Percentiles rank a stretch among this genome's conserved stretches.
Evolutionary conservation across 2,888 invertebrate species (phyloP).

Genomic region (Apeira syringaria): DNA sequence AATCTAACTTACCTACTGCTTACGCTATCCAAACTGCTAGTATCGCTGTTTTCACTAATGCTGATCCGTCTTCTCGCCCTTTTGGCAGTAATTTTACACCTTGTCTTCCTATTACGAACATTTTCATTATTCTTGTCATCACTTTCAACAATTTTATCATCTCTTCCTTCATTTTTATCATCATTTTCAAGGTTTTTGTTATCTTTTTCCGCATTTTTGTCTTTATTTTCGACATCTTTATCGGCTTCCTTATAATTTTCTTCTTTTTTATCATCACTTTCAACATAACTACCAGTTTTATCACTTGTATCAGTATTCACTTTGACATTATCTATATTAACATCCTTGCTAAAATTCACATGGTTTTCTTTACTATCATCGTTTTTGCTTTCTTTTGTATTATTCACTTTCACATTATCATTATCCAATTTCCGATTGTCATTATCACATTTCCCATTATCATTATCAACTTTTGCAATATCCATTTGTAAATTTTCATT

Average conservation of each 20-base stretch:
- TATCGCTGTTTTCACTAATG: slow-evolving; percentile 15
- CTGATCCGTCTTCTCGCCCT: neutral
- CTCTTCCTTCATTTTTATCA: neutral
- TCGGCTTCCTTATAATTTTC: slow-evolving; percentile 6
- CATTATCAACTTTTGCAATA: slow-evolving; percentile 1
- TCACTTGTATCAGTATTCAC: neutral
- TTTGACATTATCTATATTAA: neutral
- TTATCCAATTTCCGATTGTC: slow-evolving; percentile 1
- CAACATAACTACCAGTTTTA: neutral
- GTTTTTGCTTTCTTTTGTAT: neutral
- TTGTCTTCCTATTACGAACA: slow-evolving; percentile 8
- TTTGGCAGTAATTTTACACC: slow-evolving; percentile 12
- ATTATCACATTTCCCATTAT: slow-evolving; percentile 3
- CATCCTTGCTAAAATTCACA: neutral
- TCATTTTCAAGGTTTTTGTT: neutral
- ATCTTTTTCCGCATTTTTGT: neutral
- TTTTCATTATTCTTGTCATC: slow-evolving; percentile 1
- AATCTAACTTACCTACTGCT: slow-evolving; percentile 26
- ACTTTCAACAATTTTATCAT: neutral
- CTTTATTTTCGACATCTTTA: too few species aligned
- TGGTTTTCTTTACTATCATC: neutral
- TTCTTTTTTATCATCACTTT: slow-evolving; percentile 3
- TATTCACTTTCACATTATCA: neutral
- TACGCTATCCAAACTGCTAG: slow-evolving; percentile 22
- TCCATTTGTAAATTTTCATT: neutral